Conservation (phyloP, 1,140 invertebrate genomes). For the Pentalonia nigronervosa region DNA sequence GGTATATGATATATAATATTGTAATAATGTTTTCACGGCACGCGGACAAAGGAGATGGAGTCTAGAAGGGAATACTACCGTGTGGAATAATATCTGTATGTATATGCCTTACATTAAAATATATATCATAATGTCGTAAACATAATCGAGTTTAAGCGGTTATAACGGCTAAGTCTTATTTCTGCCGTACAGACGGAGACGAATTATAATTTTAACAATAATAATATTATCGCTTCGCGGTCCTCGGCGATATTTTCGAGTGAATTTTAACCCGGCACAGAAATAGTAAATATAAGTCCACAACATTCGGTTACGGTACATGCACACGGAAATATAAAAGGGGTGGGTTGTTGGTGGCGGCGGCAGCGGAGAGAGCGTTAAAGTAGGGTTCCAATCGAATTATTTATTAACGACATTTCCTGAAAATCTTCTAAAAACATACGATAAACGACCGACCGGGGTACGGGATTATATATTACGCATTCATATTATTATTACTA, state of each 20-base stretch:
- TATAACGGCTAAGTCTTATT: background rate
- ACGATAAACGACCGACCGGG: constrained; percentile 34
- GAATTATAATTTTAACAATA: background rate
- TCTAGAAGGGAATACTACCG: background rate
- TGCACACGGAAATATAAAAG: background rate
- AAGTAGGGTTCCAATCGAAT: constrained; percentile 34
- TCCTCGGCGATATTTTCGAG: background rate
- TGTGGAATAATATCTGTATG: too few species aligned
- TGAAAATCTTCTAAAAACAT: constrained; percentile 34
- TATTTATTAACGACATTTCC: constrained; percentile 46
- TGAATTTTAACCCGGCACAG: background rate
- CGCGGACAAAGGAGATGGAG: background rate
- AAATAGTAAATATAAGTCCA: background rate
- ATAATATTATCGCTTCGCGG: background rate
- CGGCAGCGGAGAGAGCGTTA: background rate
- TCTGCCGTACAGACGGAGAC: background rate
- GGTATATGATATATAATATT: background rate
- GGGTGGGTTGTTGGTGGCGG: background rate
- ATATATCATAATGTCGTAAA: background rate
- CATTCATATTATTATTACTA: background rate
- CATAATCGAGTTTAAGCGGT: background rate
- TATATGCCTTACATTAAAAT: background rate
- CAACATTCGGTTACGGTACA: background rate
- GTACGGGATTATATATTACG: constrained; percentile 2
- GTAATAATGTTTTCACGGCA: too few species aligned